Base-by-base conservation (phyloP, 1,140 invertebrate genomes). In the Tenebrio molitor region DNA sequence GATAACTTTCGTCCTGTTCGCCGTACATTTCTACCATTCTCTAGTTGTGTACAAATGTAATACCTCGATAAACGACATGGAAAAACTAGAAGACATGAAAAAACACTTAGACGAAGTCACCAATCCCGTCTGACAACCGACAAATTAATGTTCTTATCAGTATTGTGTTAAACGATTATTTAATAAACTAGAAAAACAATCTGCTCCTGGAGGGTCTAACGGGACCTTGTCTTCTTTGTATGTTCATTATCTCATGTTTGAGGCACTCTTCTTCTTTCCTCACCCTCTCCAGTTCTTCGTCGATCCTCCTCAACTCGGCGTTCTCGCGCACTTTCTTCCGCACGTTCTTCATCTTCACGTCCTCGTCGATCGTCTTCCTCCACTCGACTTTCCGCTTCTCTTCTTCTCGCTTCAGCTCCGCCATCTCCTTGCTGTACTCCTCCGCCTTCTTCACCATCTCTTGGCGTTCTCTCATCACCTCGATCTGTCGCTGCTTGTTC, bases 1-100 rank as follows among this genome's bases (percentile, higher is more conserved):
- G 66, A 86, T 96, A 74, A 87, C 95, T 8, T 97, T 97, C 80
- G 89, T 96, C 36, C 89, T 91, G 4, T 97, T 97, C 84, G 93
- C 94, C 0, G 89, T 95, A 10, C 92, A 95, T 81, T 97, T 97
- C 83, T 97, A 97, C 83, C 92, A 93, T 70, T 93, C 91, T 41
- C 83, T 97, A 33, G 93, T 96, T 34, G 90, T 92, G 25, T 90
- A 94, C 80, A 93, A 93, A 80, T 93, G 91, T 80, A 91, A 93
- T 79, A 85, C 88, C 0, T 89, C 89, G 0, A 84, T 86, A 1
- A 86, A 86, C 67, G 90, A 92, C 78, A 89, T 92, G 81, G 87
- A 88, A 74, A 89, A 91, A 76, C 82, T 92, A 70, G 91, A 92
- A 75, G 88, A 85, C 63, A 92, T 92, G 83, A 92, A 91, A 76